These are phyloP conservation scores for Metridium senile DNA, from an alignment of 92 coral and sea anemone genomes.

Conservation along the genomic window DNA sequence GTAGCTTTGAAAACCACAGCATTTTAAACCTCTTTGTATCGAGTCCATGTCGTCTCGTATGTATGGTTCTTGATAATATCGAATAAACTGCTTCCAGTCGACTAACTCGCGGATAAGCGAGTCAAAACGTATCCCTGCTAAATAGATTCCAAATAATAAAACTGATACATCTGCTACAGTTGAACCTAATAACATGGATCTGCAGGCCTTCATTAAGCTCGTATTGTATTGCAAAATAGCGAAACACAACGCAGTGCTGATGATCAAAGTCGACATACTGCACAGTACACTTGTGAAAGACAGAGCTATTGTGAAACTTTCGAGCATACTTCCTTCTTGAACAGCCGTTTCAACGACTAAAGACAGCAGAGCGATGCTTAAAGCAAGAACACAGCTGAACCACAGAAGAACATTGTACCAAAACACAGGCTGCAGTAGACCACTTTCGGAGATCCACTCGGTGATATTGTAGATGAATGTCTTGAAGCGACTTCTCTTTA, in stretches of 20 bases:
- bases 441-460: too few species aligned
- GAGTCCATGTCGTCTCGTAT: slow-evolving; percentile 34
- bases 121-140: neutral
- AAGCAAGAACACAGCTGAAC: neutral
- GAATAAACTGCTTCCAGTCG: slow-evolving; percentile 35
- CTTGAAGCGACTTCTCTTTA: too few species aligned
- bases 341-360: neutral
- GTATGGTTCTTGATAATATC: slow-evolving; percentile 43
- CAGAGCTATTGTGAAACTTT: neutral
- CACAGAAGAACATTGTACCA: neutral
- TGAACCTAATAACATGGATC: neutral
- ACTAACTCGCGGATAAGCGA: slow-evolving; percentile 23
- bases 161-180: neutral
- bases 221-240: neutral
- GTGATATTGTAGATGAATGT: too few species aligned
- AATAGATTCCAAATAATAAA: slow-evolving; percentile 5
- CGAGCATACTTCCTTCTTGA: neutral
- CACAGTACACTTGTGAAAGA: neutral
- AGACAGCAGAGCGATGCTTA: neutral
- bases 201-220: neutral
- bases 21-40: slow-evolving; percentile 45
- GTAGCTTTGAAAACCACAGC: slow-evolving; percentile 56
- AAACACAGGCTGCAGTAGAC: neutral
- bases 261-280: neutral
- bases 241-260: neutral